Evolutionary conservation across 1,140 invertebrate species (phyloP), one percentile per base, ranked within the genome.

Genomic region (Drosophila teissieri): DNA sequence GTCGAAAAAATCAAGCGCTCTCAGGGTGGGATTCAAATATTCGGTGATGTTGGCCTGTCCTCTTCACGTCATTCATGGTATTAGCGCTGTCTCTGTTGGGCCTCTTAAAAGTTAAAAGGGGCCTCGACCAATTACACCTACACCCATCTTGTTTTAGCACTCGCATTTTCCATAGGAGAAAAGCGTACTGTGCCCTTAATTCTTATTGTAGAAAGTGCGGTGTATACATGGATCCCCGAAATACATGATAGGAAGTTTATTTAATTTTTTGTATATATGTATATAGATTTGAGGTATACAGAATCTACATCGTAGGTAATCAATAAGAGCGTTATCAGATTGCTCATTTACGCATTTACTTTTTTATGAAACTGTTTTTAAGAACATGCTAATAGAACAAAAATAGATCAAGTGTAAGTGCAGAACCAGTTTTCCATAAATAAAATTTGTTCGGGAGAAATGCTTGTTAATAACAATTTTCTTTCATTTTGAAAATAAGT

Each of bases 111-210:
- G 19, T 24, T 5, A 4, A 17, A 14, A 39, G 10, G 4, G 31
- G 17, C 12, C 17, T 17, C 15, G 4, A 15, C 15, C 37, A 24
- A 22, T 24, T 14, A 24, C 53, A 55, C 14, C 53, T 24, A 39
- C 36, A n/a, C 51, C 36, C 40, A 27, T 55, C 53, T 55, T 55
- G 22, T 40, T 55, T 22, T 55, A 40, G 14, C 53, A 24, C 11
- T n/a, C 27, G 27, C 27, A 51, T n/a, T 31, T 49, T n/a, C 24
- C n/a, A 31, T 4, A 14, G 14, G 34, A 34, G 48, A 15, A 34
- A 49, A 31, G 15, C 27, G 15, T 12, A 40, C 19, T n/a, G 24
- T 31, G 39, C 5, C 19, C 24, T 4, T 22, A 19, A 15, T 3
- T 24, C 14, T 40, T 40, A 4, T 44, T 56, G 19, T 56, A 42